These are phyloP conservation scores for Tragopan temminckii DNA, from an alignment of 2,797 vertebrate genomes.

Conservation along the genomic window DNA sequence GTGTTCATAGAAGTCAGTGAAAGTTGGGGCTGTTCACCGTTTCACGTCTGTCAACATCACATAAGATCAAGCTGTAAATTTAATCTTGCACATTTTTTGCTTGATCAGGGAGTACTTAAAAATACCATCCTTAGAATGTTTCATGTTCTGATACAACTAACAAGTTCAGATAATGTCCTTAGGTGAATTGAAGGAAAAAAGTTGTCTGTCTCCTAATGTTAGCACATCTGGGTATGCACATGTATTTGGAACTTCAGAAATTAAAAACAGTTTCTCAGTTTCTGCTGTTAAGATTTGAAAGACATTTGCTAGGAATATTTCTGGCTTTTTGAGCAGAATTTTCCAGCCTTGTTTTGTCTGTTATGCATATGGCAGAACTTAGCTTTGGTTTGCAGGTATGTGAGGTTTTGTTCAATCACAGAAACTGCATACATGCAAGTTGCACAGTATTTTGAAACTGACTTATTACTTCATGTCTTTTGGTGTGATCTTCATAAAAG, in stretches of 20 bases:
- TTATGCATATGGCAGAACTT: background rate
- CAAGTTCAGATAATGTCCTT: background rate
- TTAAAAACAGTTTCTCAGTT: background rate
- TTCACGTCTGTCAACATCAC: background rate
- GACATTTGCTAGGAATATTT: background rate
- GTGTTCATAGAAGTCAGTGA: background rate
- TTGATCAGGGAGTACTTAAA: background rate
- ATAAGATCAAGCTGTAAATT: background rate
- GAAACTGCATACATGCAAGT: background rate
- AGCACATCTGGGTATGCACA: accelerated
- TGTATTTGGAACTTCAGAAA: background rate
- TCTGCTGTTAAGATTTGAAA: background rate
- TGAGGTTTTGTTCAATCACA: background rate
- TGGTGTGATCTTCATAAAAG: background rate
- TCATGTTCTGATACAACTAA: background rate
- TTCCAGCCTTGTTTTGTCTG: background rate
- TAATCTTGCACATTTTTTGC: background rate
- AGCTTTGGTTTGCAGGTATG: accelerated
- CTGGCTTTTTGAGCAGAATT: background rate
- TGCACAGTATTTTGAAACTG: background rate
- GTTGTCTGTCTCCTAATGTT: background rate
- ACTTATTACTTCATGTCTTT: background rate
- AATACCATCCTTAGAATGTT: background rate
- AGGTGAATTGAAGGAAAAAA: background rate
- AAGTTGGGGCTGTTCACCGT: background rate